phyloP scores from a whole-genome alignment of 2,113 vertebrate genomes.

The Junco hyemalis region DNA sequence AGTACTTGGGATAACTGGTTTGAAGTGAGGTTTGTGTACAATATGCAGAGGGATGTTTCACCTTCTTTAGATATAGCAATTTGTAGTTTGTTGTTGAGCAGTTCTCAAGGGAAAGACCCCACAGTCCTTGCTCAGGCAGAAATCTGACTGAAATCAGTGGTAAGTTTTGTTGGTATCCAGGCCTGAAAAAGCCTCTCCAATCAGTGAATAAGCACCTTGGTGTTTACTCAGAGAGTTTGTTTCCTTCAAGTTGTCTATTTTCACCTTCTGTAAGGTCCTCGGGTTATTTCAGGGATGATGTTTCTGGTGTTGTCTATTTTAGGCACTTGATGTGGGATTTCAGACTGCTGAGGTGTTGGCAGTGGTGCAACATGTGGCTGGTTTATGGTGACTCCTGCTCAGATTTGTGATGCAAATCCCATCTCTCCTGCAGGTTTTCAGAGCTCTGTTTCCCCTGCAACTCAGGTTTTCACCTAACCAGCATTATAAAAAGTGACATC shows the following conservation, averaged over 20 bases:
- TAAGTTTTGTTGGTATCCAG: background rate
- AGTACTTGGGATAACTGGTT: background rate
- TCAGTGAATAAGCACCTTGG: background rate
- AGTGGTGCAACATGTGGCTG: background rate
- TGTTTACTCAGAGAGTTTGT: background rate
- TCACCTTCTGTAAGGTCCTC: background rate
- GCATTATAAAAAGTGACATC: background rate
- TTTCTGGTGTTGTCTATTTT: background rate
- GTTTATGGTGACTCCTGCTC: background rate
- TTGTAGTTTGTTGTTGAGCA: background rate
- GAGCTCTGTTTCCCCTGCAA: background rate
- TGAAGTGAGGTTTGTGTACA: accelerated
- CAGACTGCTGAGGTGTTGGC: background rate
- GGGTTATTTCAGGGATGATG: background rate
- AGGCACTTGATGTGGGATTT: background rate
- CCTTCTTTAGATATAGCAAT: accelerated
- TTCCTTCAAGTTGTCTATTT: background rate
- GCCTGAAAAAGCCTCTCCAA: background rate
- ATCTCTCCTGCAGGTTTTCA: background rate
- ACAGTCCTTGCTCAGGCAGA: background rate
- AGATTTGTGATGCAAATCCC: background rate
- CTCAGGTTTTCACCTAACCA: background rate
- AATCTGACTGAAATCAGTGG: background rate
- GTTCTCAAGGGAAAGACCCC: background rate
- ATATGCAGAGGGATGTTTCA: background rate